Evolutionary conservation across 2,797 vertebrate genomes (phyloP).

Genomic region (Poeciliopsis paucimaculata): DNA sequence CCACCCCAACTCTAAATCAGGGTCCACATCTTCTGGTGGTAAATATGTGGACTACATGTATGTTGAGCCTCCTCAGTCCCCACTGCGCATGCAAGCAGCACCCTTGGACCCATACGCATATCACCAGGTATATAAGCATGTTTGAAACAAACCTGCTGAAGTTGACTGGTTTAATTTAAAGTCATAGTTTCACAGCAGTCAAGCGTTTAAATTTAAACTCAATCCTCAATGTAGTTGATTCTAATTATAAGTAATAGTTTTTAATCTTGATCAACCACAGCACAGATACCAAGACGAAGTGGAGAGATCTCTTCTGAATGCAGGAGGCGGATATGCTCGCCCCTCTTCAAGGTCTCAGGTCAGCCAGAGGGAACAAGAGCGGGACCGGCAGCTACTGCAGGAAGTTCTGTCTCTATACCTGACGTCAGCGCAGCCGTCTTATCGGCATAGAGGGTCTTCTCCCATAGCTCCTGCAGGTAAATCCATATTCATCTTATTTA

Average conservation of each 20-base stretch:
- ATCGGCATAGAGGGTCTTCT: slow-evolving; percentile 75
- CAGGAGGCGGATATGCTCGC: slow-evolving; percentile 69
- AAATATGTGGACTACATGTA: slow-evolving; percentile 91
- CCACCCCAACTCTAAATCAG: slow-evolving; percentile 64
- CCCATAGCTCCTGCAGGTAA: slow-evolving; percentile 73
- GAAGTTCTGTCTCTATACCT: slow-evolving; percentile 86
- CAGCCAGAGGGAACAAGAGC: slow-evolving; percentile 72
- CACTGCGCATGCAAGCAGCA: slow-evolving; percentile 80
- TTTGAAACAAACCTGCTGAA: not conserved
- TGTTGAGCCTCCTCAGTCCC: slow-evolving; percentile 79
- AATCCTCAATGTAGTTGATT: not conserved
- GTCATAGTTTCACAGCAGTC: not conserved
- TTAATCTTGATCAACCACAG: slow-evolving; percentile 66
- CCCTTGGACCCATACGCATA: slow-evolving; percentile 89
- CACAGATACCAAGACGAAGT: slow-evolving; percentile 85
- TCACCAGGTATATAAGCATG: slow-evolving; percentile 82
- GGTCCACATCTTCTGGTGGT: slow-evolving; percentile 67
- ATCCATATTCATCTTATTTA: not conserved
- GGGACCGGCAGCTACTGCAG: slow-evolving; percentile 85
- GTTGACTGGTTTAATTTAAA: not conserved
- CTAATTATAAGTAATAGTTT: not conserved
- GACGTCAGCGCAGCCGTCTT: slow-evolving; percentile 75
- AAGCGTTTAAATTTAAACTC: not conserved
- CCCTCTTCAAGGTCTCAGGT: slow-evolving; percentile 66
- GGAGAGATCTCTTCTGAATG: slow-evolving; percentile 69